Percentiles rank a stretch among this genome's conserved stretches.
phyloP scores from a whole-genome alignment of 2,888 invertebrate genomes.

The Ectemnius cavifrons region DNA sequence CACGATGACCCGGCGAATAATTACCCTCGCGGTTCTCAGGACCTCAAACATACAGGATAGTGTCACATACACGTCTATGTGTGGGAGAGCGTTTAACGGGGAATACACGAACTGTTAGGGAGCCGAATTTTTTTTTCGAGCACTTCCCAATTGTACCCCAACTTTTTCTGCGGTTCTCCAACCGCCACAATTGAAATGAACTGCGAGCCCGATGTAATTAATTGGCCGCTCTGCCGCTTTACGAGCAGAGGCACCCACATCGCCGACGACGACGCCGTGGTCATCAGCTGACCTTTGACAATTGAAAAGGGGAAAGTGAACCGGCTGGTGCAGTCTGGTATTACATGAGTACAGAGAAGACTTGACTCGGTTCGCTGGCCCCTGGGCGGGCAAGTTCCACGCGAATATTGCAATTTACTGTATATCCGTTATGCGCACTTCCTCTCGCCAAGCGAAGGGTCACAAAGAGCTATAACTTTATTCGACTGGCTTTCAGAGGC shows the following conservation, averaged over 20 bases:
- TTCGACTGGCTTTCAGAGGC: slow-evolving; percentile 15
- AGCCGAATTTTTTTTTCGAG: no score
- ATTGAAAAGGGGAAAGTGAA: slow-evolving; percentile 38
- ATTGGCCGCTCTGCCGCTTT: neutral
- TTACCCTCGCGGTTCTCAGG: slow-evolving; percentile 15
- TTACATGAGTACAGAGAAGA: slow-evolving; percentile 22
- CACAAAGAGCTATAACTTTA: slow-evolving; percentile 20
- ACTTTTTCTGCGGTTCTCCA: neutral
- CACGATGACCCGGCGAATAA: slow-evolving; percentile 17
- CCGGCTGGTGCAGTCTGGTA: slow-evolving; percentile 6
- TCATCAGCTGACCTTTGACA: slow-evolving; percentile 44
- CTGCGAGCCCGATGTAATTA: neutral
- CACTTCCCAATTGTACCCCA: neutral
- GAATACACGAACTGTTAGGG: neutral
- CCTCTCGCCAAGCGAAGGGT: slow-evolving; percentile 32
- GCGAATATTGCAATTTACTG: slow-evolving; percentile 44
- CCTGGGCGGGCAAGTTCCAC: slow-evolving; percentile 36
- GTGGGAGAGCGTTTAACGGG: neutral
- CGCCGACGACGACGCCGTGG: slow-evolving; percentile 14
- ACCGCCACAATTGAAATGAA: slow-evolving; percentile 18
- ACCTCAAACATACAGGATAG: neutral
- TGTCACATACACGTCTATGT: neutral
- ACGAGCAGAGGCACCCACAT: neutral
- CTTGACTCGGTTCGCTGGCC: slow-evolving; percentile 40
- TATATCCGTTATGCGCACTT: slow-evolving; percentile 34